phyloP scores from a whole-genome alignment of 2,113 vertebrate genomes.

The Callionymus lyra region DNA sequence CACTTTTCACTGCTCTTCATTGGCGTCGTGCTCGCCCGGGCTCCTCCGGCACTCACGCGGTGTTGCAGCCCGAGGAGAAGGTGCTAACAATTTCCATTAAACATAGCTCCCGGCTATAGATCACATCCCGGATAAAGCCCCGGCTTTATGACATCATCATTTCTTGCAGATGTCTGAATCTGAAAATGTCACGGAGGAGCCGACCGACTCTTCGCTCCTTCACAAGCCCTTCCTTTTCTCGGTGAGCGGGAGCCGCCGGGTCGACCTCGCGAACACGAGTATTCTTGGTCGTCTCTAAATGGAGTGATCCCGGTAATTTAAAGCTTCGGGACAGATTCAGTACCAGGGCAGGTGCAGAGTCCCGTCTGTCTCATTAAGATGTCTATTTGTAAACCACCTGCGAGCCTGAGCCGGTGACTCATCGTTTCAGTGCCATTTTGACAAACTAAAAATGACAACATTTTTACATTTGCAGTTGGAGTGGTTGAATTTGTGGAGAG shows the following conservation, averaged over 20 bases:
- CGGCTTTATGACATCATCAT: constrained; percentile 32
- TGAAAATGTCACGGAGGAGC: constrained; percentile 5
- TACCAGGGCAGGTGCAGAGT: not conserved
- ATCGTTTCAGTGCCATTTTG: not conserved
- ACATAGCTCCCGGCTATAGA: constrained; percentile 13
- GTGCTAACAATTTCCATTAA: constrained; percentile 37
- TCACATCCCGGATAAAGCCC: constrained; percentile 16
- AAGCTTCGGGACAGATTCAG: too few species aligned
- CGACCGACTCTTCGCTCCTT: constrained; percentile 28
- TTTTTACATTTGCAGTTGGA: not conserved
- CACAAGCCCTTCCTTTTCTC: constrained; percentile 15
- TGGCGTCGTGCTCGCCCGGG: constrained; percentile 18
- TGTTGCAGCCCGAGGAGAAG: constrained; percentile 37
- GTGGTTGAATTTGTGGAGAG: too few species aligned
- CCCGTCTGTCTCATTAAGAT: not conserved
- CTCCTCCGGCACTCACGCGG: constrained; percentile 15
- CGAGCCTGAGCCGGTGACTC: not conserved
- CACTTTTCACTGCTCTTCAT: constrained; percentile 18
- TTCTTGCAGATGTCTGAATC: constrained; percentile 5
- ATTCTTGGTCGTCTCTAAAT: too few species aligned
- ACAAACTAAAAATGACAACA: not conserved
- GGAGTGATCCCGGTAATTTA: too few species aligned
- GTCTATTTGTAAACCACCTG: not conserved
- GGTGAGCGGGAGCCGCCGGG: too few species aligned
- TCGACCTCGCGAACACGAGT: too few species aligned